These are phyloP conservation scores for Agriotes lineatus DNA, from an alignment of 2,888 invertebrate species.

Conservation along the genomic window DNA sequence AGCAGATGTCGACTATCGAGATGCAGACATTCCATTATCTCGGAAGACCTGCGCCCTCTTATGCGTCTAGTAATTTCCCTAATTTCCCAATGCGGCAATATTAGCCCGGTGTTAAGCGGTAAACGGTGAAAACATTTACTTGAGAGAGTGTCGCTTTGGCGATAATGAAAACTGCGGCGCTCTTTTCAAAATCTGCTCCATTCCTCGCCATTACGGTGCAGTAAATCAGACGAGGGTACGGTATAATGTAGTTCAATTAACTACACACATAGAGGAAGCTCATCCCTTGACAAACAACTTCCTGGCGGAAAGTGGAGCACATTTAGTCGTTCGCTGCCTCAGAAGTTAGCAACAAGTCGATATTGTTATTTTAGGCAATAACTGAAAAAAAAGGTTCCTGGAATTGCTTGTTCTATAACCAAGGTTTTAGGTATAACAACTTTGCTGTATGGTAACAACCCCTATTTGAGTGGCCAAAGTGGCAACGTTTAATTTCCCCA, in stretches of 20 bases:
- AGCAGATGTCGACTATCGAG: constrained; percentile 52
- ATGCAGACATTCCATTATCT: constrained; percentile 53
- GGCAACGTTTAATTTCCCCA: background rate
- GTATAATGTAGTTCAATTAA: constrained; percentile 26
- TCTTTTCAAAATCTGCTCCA: constrained; percentile 6
- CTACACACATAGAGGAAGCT: constrained; percentile 21
- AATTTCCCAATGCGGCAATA: constrained; percentile 44
- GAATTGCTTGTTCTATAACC: no score
- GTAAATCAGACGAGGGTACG: constrained; percentile 6
- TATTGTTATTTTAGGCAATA: no score
- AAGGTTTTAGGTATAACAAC: no score
- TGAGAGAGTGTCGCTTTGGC: constrained; percentile 25
- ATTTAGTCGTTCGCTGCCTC: constrained; percentile 6
- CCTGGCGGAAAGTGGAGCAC: constrained; percentile 17
- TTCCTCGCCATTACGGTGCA: background rate
- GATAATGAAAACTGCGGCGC: constrained; percentile 30
- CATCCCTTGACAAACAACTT: constrained; percentile 28
- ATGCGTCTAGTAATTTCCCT: constrained; percentile 39
- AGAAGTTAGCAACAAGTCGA: constrained; percentile 20
- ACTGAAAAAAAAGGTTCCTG: no score
- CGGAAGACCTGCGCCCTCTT: constrained; percentile 40
- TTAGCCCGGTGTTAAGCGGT: constrained; percentile 36
- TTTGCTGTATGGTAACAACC: no score
- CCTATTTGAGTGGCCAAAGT: background rate
- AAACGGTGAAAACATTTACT: constrained; percentile 35